Conservation (phyloP, 2,888 invertebrate species). For the Pollenia labialis region DNA sequence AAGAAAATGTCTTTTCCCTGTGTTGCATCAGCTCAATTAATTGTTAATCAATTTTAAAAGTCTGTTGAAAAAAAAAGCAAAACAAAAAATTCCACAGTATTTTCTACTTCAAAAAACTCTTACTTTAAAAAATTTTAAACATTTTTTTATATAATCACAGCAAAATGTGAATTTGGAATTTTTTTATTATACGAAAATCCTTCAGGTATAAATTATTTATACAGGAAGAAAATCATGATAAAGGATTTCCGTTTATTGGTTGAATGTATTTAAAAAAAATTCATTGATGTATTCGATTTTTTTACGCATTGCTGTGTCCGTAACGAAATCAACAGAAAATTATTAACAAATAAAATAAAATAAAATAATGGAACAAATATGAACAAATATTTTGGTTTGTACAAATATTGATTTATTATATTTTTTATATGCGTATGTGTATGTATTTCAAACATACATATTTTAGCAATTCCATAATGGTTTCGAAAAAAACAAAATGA, state of each 20-base stretch:
- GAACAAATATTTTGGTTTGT: background rate
- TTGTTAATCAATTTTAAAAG: too few relatives aligned
- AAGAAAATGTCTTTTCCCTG: too few relatives aligned
- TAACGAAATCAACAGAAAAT: slow-evolving; percentile 25
- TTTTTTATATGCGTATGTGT: background rate
- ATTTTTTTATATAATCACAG: too few relatives aligned
- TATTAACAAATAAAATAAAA: background rate
- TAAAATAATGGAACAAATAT: background rate
- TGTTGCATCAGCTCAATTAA: too few relatives aligned
- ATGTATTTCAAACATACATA: slow-evolving; percentile 12
- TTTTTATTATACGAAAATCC: slow-evolving; percentile 23
- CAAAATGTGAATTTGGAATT: background rate
- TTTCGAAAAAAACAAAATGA: background rate
- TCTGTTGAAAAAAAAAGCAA: too few relatives aligned
- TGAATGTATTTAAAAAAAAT: slow-evolving; percentile 59
- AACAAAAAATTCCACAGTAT: too few relatives aligned
- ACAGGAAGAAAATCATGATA: slow-evolving; percentile 53
- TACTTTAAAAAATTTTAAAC: too few relatives aligned
- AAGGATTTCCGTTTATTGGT: slow-evolving; percentile 67
- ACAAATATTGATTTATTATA: slow-evolving; percentile 15
- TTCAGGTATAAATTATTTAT: slow-evolving; percentile 46
- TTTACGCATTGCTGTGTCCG: slow-evolving; percentile 29
- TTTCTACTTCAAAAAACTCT: too few relatives aligned
- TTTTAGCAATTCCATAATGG: slow-evolving; percentile 11
- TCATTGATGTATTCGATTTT: slow-evolving; percentile 51